Evolutionary conservation across 2,888 invertebrate genomes (phyloP), one percentile per base, ranked within the genome.

Genomic region (Orgyia antiqua): DNA sequence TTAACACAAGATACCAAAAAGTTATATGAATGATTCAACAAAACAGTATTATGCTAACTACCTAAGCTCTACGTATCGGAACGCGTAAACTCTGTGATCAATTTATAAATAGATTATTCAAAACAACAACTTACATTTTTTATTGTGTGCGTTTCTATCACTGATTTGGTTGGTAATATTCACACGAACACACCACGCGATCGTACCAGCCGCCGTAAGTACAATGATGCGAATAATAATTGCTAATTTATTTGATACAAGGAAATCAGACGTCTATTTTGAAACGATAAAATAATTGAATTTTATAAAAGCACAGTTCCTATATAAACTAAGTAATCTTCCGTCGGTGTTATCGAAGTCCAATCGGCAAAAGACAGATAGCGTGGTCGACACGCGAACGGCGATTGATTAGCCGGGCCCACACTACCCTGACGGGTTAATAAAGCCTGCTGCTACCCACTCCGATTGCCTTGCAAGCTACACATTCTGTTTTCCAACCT

Each of bases 301-400:
- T 80, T 82, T 73, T 76, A 82, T 83, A 79, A 82, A 83, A 83
- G 73, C 76, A 59, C 76, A 62, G 79, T 82, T 80, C 72, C 67
- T 70, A 64, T 72, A 72, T 75, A 69, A 64, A 13, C 9, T 76
- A 71, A 67, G 76, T 79, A 80, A 82, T 80, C 77, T 80, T 78
- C 71, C 74, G 75, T 79, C 52, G 35, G 57, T 63, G 76, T 73
- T 83, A 83, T 83, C 84, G 69, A 72, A 62, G 71, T 61, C 69
- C 77, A 78, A 83, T 83, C 79, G 74, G 68, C 68, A 68, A 70
- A 74, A 84, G 84, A 86, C 79, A 82, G 83, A 86, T 84, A 84
- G 83, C 68, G 72, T 54, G 79, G 78, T 77, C 70, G 75, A 74
- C 86, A 84, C 83, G 82, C 86, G 71, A 84, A 68, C 80, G 60